phyloP scores from a whole-genome alignment of 2,888 invertebrate genomes.

The Machimus rusticus region DNA sequence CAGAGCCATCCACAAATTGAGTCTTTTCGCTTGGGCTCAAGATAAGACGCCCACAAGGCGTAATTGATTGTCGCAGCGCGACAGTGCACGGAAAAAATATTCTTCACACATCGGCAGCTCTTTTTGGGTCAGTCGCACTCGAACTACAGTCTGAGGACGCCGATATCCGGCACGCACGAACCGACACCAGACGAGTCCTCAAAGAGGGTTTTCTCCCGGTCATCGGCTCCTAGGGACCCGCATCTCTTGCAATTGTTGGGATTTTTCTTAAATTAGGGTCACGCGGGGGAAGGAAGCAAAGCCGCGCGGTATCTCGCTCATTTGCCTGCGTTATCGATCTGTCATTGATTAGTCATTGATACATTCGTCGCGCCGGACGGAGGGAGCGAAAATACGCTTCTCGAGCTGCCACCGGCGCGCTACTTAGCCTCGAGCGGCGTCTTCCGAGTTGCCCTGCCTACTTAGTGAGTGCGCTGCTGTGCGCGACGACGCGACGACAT shows the following conservation, averaged over 20 bases:
- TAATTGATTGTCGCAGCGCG: conserved; percentile 45
- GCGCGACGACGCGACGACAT: neutral
- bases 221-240: neutral
- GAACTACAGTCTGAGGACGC: neutral
- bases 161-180: neutral
- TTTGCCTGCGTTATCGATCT: neutral
- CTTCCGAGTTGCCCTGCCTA: neutral
- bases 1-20: conserved; percentile 29
- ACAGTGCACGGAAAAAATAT: conserved; percentile 21
- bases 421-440: neutral
- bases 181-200: neutral
- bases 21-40: conserved; percentile 7
- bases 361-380: neutral
- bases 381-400: neutral
- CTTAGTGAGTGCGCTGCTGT: neutral
- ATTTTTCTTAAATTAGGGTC: neutral
- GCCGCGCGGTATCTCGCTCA: neutral
- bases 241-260: neutral
- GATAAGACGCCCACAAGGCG: conserved; percentile 47
- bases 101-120: neutral
- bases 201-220: neutral
- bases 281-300: neutral
- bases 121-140: conserved; percentile 30
- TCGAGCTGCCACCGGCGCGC: neutral
- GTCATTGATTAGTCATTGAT: conserved; percentile 20